Conservation (phyloP, 2,797 vertebrate genomes). For the Ara ararauna region DNA sequence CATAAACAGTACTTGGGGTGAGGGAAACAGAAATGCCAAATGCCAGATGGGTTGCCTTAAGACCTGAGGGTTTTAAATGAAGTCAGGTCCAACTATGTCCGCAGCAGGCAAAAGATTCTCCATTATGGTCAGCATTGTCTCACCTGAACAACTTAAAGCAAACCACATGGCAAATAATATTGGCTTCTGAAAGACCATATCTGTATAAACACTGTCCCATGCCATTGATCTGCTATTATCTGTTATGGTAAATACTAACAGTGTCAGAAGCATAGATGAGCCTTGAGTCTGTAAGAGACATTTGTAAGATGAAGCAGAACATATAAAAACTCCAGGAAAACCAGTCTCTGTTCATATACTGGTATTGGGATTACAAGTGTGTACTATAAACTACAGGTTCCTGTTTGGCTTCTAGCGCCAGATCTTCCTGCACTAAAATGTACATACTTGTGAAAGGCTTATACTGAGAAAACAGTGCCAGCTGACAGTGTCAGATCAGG, state of each 20-base stretch:
- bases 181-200: background rate
- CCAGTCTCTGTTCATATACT: background rate
- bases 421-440: background rate
- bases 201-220: background rate
- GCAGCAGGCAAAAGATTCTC: background rate
- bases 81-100: background rate
- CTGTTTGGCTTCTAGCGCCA: background rate
- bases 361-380: background rate
- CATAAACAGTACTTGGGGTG: background rate
- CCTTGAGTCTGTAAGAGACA: background rate
- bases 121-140: background rate
- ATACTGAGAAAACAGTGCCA: background rate
- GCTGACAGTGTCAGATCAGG: background rate
- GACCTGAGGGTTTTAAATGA: background rate
- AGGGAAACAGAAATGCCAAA: background rate
- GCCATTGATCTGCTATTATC: background rate
- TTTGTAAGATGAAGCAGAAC: background rate
- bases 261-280: background rate
- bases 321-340: background rate
- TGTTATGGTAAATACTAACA: background rate
- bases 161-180: background rate
- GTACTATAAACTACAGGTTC: background rate
- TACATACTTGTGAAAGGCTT: background rate
- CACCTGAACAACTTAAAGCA: background rate
- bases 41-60: background rate